These are phyloP conservation scores for Maniola jurtina DNA, from an alignment of 1,140 invertebrate species.

Conservation along the genomic window DNA sequence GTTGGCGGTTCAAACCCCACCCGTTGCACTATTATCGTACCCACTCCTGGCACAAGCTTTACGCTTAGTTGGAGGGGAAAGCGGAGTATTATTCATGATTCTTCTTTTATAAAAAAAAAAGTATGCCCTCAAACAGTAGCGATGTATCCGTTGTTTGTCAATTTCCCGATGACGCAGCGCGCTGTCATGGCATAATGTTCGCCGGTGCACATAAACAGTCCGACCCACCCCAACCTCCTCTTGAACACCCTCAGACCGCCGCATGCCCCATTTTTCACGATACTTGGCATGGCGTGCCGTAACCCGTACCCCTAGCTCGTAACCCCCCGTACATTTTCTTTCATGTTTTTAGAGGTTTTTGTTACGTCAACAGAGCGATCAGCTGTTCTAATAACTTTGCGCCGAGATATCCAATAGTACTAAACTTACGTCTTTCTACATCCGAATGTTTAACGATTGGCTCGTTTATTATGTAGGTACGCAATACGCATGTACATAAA, in stretches of 20 bases:
- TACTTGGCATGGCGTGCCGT: constrained; percentile 27
- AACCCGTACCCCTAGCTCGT: constrained; percentile 29
- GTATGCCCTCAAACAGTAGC: not conserved
- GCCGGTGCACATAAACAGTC: constrained; percentile 63
- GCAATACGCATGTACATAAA: not conserved
- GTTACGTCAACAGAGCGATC: constrained; percentile 54
- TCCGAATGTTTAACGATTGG: constrained; percentile 1
- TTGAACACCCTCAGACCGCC: constrained; percentile 35
- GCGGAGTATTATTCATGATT: too few relatives aligned
- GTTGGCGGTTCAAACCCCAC: too few relatives aligned
- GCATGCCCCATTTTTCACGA: constrained; percentile 25
- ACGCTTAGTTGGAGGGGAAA: too few relatives aligned
- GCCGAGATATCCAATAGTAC: not conserved
- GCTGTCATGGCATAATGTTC: constrained; percentile 55
- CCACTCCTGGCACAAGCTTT: too few relatives aligned
- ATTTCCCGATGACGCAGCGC: constrained; percentile 61
- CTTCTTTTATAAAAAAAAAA: too few relatives aligned
- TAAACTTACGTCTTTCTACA: not conserved
- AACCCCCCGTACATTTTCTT: constrained; percentile 41
- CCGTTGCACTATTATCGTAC: too few relatives aligned
- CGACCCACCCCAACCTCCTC: constrained; percentile 33
- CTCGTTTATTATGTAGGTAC: not conserved
- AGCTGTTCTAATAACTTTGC: constrained; percentile 44
- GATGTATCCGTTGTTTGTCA: constrained; percentile 49
- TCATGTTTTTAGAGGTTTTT: constrained; percentile 51